Evolutionary conservation across 2,113 vertebrate species (phyloP), one percentile per base, ranked within the genome.

Genomic region (Macrotis lagotis): DNA sequence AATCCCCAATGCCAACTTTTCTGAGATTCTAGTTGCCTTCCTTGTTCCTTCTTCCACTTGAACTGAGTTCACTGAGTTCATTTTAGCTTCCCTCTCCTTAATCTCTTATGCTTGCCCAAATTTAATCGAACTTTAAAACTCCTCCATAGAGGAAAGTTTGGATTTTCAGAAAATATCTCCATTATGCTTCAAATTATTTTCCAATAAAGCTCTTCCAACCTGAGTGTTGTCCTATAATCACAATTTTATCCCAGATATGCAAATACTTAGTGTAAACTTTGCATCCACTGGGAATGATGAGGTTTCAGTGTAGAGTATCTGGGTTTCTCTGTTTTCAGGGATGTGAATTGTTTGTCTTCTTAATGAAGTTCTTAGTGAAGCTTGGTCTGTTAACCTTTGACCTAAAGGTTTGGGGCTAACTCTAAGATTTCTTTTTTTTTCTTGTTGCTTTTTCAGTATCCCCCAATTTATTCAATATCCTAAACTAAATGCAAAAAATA

Each of bases 401-500:
- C 89, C 10, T 53, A 92, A 66, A 11, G 2, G 37, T 50, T 53
- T 92, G 9, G 25, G 90, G 48, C 4, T 66, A 74, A 92, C 90
- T 83, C 83, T 89, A 92, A 94, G 47, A 10, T 59, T 94, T 48
- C 2, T 28, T 91, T 66, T 31, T 50, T 52, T 49, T 55, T 90
- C 94, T 1, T 91, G 53, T 55, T 90, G 91, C 88, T 31, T 12
- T 51, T 91, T 91, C 37, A 93, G 26, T 28, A n/a, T 6, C 1
- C 3, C 93, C 25, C 26, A 91, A 0, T 48, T 93, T 94, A 88
- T 66, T 91, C 37, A 96, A 7, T 16, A 0, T 88, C 28, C 66
- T 91, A 92, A 96, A 94, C 48, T 22, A 97, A 92, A 93, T 55
- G 37, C 91, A 92, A 90, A 5, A 5, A 93, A 8, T 3, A 47